Base-by-base conservation (phyloP, 1,140 invertebrate genomes). In the Babylonia areolata region DNA sequence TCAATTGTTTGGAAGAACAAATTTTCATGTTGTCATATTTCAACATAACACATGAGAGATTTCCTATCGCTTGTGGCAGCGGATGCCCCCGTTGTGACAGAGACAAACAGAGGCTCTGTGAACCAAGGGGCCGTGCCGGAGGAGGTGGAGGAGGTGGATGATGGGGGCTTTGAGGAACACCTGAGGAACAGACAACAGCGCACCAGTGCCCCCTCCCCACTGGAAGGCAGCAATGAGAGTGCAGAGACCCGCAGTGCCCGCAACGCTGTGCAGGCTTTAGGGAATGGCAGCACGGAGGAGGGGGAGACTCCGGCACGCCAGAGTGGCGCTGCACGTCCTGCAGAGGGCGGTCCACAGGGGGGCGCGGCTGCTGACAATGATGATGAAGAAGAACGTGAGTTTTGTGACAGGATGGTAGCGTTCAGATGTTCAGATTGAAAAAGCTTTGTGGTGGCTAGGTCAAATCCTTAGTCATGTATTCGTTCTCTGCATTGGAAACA, bases 371-470 rank as follows among this genome's bases (percentile, higher is more conserved):
- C 73, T n/a, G 81, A 79, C 33, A 83, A 88, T 20, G 88, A 89
- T 23, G 92, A 92, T 82, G 92, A 94, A 37, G 93, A 94, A 87
- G 94, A 94, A 86, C 89, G 93, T 93, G 89, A 89, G 90, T 69
- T 2, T 23, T n/a, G n/a, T n/a, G n/a, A n/a, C n/a, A n/a, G n/a
- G n/a, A n/a, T n/a, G n/a, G n/a, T n/a, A n/a, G n/a, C n/a, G n/a
- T n/a, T n/a, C n/a, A n/a, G n/a, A n/a, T n/a, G n/a, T n/a, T n/a
- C n/a, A n/a, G n/a, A n/a, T n/a, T n/a, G n/a, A n/a, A n/a, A n/a
- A n/a, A n/a, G n/a, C n/a, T n/a, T n/a, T n/a, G n/a, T n/a, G n/a
- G n/a, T n/a, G n/a, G n/a, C n/a, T n/a, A n/a, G n/a, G n/a, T n/a
- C n/a, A n/a, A n/a, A n/a, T n/a, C n/a, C n/a, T n/a, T n/a, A n/a